These are phyloP conservation scores for Clarias magur DNA, from an alignment of 2,113 vertebrate genomes.

Conservation along the genomic window DNA sequence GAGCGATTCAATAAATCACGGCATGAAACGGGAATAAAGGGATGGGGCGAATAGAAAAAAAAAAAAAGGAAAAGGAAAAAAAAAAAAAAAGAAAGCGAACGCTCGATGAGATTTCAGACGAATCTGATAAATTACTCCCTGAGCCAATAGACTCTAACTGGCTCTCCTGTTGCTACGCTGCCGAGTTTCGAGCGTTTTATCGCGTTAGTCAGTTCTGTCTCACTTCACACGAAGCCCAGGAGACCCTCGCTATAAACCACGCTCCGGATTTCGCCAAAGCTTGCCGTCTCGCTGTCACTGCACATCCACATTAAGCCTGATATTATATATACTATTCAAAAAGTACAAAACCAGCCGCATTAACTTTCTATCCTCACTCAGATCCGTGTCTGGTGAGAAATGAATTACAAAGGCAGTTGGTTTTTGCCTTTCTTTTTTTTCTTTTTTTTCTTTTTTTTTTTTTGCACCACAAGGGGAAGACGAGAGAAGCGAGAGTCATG, in stretches of 20 bases:
- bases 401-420: conserved; percentile 50
- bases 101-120: conserved; percentile 47
- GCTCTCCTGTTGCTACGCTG: conserved; percentile 53
- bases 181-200: conserved; percentile 33
- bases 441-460: neutral
- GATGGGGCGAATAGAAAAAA: neutral
- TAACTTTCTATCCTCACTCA: conserved; percentile 49
- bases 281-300: conserved; percentile 28
- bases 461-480: conserved; percentile 5
- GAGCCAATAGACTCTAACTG: conserved; percentile 41
- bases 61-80: too few relatives aligned
- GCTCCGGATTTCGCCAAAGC: conserved; percentile 18
- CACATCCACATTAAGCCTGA: conserved; percentile 37
- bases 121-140: conserved; percentile 52
- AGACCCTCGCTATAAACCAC: conserved; percentile 26
- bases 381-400: conserved; percentile 36
- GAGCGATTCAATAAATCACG: conserved; percentile 54
- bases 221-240: conserved; percentile 41
- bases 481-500: conserved; percentile 62
- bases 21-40: conserved; percentile 47
- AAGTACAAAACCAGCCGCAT: conserved; percentile 48
- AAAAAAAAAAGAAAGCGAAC: neutral
- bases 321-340: conserved; percentile 46
- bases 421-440: conserved; percentile 16
- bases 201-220: conserved; percentile 32